phyloP scores from a whole-genome alignment of 2,797 vertebrate genomes.

The Lepilemur septentrionalis region DNA sequence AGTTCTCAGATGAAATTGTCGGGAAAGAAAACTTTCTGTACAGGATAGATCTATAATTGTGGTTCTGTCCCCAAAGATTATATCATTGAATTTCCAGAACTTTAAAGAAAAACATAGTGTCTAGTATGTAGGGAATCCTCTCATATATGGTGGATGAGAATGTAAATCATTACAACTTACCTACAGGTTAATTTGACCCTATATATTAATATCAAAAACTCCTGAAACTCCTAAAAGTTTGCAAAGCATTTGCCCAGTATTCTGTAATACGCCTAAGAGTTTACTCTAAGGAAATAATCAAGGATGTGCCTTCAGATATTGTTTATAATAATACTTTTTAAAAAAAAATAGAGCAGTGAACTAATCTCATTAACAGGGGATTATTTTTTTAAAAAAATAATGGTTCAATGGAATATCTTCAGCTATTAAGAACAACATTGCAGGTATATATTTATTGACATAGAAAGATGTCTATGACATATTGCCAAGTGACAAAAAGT shows the following conservation, averaged over 20 bases:
- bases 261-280: neutral
- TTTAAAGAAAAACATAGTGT: slow-evolving; percentile 71
- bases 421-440: neutral
- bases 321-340: neutral
- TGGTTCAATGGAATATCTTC: neutral
- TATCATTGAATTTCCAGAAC: slow-evolving; percentile 72
- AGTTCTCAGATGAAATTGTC: slow-evolving; percentile 29
- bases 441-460: neutral
- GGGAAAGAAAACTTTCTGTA: slow-evolving; percentile 27
- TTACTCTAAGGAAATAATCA: neutral
- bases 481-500: neutral
- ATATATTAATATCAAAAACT: neutral
- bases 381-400: neutral
- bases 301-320: neutral
- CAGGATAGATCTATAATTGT: slow-evolving; percentile 64
- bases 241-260: neutral
- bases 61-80: slow-evolving; percentile 73
- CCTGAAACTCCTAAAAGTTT: neutral
- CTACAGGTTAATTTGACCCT: neutral
- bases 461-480: neutral
- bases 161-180: neutral
- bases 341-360: neutral
- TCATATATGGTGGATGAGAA: neutral
- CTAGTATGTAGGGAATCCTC: neutral
- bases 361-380: neutral